Evolutionary conservation across 2,888 invertebrate genomes (phyloP), one percentile per base, ranked within the genome.

Genomic region (Zygothrica quintamaculata): DNA sequence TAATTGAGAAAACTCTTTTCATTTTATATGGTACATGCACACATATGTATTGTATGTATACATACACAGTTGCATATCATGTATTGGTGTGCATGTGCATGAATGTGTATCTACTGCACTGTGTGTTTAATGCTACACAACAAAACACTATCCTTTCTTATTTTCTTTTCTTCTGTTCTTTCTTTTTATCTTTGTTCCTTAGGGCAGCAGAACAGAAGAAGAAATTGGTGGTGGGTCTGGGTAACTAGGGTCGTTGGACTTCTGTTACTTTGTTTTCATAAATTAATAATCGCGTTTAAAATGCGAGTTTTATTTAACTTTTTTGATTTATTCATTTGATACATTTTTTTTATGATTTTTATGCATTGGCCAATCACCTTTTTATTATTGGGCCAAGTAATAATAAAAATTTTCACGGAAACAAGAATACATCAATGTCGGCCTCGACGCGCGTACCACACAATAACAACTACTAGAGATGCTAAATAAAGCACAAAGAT

Each of bases 131-230:
- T 62, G 48, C 48, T 46, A 42, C 37, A 42, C 68, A 71, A 59
- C 69, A 72, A 39, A 72, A 74, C 53, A 69, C 74, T 71, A 62
- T 74, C 58, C 56, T 71, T 74, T 69, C 51, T 8, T 69, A 51
- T 74, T 62, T 74, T 64, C 56, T 71, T 74, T 69, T 55, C 26
- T 69, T 55, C 74, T 71, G 62, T 74, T 64, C 56, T 71, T 74
- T 69, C 51, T n/a, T 69, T 55, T 68, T 68, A 58, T 74, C 64
- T 74, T 29, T 29, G 29, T 7, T 60, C 39, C 50, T 46, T 18
- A n/a, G n/a, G n/a, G n/a, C n/a, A n/a, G n/a, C n/a, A n/a, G n/a
- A n/a, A n/a, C n/a, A n/a, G n/a, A n/a, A 47, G 33, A 52, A 12
- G 3, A 46, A 43, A 18, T 47, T 59, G 44, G 69, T 74, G 74